A percentile compares a stretch with the other conserved stretches of the same genome.
Evolutionary conservation across 2,797 vertebrate genomes (phyloP).

Genomic region (Acanthornis magna): DNA sequence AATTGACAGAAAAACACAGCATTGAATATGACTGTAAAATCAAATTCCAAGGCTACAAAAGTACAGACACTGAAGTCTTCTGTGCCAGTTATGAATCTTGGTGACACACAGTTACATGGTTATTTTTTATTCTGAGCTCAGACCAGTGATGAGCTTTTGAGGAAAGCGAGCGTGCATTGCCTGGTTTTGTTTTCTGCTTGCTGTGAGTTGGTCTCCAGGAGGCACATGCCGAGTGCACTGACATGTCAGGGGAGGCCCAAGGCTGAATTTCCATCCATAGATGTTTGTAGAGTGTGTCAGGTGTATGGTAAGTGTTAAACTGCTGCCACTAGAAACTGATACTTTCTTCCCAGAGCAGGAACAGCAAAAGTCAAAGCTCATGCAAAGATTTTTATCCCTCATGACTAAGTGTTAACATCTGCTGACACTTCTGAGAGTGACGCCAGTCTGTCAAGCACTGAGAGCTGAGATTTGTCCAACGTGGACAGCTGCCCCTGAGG

Average conservation of each 20-base stretch:
- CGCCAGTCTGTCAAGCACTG: not conserved
- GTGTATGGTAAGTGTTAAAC: not conserved
- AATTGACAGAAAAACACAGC: not conserved
- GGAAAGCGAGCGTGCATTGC: rapidly evolving
- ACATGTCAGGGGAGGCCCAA: not conserved
- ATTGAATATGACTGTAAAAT: not conserved
- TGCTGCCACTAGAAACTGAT: not conserved
- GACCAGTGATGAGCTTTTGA: not conserved
- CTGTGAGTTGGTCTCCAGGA: not conserved
- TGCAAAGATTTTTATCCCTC: not conserved
- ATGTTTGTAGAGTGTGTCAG: rapidly evolving
- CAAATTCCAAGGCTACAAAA: not conserved
- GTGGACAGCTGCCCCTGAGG: not conserved
- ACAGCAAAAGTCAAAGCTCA: not conserved
- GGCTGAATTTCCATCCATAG: not conserved
- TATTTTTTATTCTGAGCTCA: not conserved
- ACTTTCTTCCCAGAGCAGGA: not conserved
- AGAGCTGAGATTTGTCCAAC: not conserved
- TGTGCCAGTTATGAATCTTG: not conserved
- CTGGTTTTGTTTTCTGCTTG: not conserved
- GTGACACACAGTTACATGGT: not conserved
- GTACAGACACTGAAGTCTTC: not conserved
- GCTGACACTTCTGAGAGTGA: not conserved
- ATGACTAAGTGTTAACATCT: not conserved
- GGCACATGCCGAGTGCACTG: not conserved